Base-by-base conservation (phyloP, 2,888 invertebrate species). In the Zaprionus lineosus region DNA sequence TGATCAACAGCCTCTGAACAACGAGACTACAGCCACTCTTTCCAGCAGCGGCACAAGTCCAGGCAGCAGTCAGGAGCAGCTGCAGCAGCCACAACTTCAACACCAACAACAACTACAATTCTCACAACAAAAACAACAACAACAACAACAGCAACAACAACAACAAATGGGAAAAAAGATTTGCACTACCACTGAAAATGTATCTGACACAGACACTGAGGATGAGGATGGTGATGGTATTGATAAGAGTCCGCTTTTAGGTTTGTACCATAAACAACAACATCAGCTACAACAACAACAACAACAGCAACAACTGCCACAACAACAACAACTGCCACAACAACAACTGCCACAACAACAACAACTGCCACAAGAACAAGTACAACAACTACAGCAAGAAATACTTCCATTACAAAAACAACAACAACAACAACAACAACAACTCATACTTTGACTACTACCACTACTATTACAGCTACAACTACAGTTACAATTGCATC, bases 171-270 rank as follows among this genome's bases (percentile, higher is more conserved):
- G 85, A 82, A 43, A 75, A 74, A 40, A 87, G 78, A 62, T 43
- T 61, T 63, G 75, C 58, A 66, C 56, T 51, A 67, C 63, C 79
- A 72, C 57, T 78, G 75, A 50, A 74, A 82, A 6, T 24, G 24
- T 24, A 24, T 24, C 70, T 66, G 78, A 68, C 64, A 75, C 71
- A 40, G 83, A 77, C 55, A 77, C 67, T 65, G 86, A 86, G 37
- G 74, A 67, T 67, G 84, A 77, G 75, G 83, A 84, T 75, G 75
- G 78, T 86, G 76, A 73, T 79, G 83, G 76, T 84, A 85, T 77
- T 87, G 79, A 90, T 86, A 87, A 88, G 84, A 89, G 88, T 89
- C 88, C 88, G 65, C 90, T 90, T 86, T 82, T 89, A 88, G 90
- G 90, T 90, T 90, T 88, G 90, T 90, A 90, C 70, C 74, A 74